A percentile compares a stretch with the other conserved stretches of the same genome.
Conservation (phyloP, 53 echinoderm and acorn worm species). For the Antedon mediterranea region DNA sequence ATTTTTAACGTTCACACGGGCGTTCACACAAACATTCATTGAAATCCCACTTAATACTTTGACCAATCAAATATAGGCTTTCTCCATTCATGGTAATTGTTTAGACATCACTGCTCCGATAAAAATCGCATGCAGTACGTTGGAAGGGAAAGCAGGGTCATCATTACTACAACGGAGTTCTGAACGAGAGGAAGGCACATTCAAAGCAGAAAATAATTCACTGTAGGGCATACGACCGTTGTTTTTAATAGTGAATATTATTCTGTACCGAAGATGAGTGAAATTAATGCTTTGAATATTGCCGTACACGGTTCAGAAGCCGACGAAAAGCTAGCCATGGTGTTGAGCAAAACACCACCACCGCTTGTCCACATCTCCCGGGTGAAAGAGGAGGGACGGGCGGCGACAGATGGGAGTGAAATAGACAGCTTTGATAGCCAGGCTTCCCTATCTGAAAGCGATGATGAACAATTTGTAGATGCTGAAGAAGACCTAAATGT, state of each 20-base stretch:
- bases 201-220: not conserved
- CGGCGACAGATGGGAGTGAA: constrained; percentile 5
- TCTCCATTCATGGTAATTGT: not conserved
- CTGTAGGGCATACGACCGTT: not conserved
- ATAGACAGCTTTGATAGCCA: not conserved
- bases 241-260: not conserved
- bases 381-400: constrained; percentile 28
- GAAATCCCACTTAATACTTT: not conserved
- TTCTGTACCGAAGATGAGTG: not conserved
- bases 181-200: not conserved
- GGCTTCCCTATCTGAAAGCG: constrained; percentile 3
- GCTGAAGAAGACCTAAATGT: constrained; percentile 9
- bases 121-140: not conserved
- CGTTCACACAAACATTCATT: not conserved
- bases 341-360: constrained; percentile 20
- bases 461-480: constrained; percentile 28
- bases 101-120: not conserved
- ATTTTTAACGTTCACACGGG: not conserved
- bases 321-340: constrained; percentile 9
- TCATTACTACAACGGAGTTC: not conserved
- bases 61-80: not conserved
- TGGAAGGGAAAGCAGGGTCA: not conserved
- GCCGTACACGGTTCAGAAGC: constrained; percentile 1
- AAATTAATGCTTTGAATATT: not conserved
- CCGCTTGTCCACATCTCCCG: constrained; percentile 60